These are phyloP conservation scores for Scophthalmus maximus DNA, from an alignment of 2,113 vertebrate species.

Conservation along the genomic window DNA sequence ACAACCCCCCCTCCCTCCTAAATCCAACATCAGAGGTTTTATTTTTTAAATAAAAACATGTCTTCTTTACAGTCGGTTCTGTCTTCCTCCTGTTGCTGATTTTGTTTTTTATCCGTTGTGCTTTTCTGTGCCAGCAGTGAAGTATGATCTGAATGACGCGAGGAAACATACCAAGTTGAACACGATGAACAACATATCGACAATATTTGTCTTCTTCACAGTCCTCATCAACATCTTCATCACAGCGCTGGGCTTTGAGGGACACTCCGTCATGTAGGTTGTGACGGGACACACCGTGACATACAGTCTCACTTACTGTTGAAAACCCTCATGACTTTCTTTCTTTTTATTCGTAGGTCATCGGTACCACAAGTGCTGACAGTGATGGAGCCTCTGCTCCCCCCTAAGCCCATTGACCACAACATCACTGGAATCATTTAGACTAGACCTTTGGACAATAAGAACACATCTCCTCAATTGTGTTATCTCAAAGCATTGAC, in stretches of 20 bases:
- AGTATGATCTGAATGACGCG: conserved; percentile 90
- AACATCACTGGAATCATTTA: conserved; percentile 38
- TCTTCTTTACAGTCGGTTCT: background rate
- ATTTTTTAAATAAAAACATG: background rate
- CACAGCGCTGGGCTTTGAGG: conserved; percentile 89
- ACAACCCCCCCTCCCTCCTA: background rate
- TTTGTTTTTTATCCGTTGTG: background rate
- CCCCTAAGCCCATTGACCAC: background rate
- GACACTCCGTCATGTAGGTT: conserved; percentile 27
- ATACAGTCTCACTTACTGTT: background rate
- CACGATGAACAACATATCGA: conserved; percentile 89
- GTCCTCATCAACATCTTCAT: conserved; percentile 95
- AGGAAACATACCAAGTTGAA: conserved; percentile 88
- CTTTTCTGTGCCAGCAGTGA: conserved; percentile 81
- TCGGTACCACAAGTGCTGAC: rapidly evolving
- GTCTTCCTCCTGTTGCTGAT: background rate
- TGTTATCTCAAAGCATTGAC: background rate
- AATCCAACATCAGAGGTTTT: background rate
- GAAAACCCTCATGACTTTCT: background rate
- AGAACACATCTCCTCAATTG: background rate
- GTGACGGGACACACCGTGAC: background rate
- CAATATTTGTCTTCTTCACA: conserved; percentile 90
- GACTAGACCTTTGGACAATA: background rate
- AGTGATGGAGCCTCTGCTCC: background rate
- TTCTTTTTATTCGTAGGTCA: conserved; percentile 21